Conservation (phyloP, 2,113 vertebrate genomes). For the Sphaerodactylus townsendi region DNA sequence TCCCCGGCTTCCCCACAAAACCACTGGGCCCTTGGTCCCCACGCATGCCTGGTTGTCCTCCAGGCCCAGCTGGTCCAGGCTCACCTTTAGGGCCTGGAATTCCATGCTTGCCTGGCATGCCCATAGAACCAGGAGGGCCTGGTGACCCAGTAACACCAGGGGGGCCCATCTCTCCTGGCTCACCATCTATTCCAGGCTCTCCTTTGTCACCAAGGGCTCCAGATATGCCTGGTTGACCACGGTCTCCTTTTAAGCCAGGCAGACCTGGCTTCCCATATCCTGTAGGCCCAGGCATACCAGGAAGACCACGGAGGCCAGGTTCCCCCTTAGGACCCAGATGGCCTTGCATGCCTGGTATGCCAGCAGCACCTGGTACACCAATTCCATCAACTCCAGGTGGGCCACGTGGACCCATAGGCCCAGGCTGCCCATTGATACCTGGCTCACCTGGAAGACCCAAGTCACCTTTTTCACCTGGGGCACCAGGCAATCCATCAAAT, state of each 20-base stretch:
- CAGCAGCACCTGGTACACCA: slow-evolving; percentile 85
- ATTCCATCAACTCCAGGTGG: slow-evolving; percentile 83
- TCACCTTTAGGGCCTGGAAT: slow-evolving; percentile 89
- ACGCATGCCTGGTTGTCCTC: slow-evolving; percentile 86
- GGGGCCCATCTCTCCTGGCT: slow-evolving; percentile 81
- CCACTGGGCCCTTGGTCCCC: slow-evolving; percentile 90
- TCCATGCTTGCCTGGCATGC: slow-evolving; percentile 92
- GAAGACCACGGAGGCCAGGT: slow-evolving; percentile 80
- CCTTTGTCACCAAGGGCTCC: slow-evolving; percentile 89
- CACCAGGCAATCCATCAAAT: slow-evolving; percentile 84
- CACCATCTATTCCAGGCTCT: slow-evolving; percentile 83
- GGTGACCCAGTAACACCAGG: slow-evolving; percentile 83
- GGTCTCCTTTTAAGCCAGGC: slow-evolving; percentile 89
- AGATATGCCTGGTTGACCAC: slow-evolving; percentile 83
- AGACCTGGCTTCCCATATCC: slow-evolving; percentile 93
- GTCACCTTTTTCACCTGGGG: slow-evolving; percentile 85
- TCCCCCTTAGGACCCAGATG: slow-evolving; percentile 87
- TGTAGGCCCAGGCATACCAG: slow-evolving; percentile 86
- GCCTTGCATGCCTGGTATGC: slow-evolving; percentile 85
- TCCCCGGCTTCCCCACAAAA: slow-evolving; percentile 85
- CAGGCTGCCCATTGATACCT: slow-evolving; percentile 81
- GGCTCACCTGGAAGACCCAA: slow-evolving; percentile 80
- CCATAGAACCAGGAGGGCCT: slow-evolving; percentile 90
- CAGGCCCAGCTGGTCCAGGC: slow-evolving; percentile 84
- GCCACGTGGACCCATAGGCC: slow-evolving; percentile 83